Evolutionary conservation across 2,888 invertebrate species (phyloP).

Genomic region (Plebejus melissa): DNA sequence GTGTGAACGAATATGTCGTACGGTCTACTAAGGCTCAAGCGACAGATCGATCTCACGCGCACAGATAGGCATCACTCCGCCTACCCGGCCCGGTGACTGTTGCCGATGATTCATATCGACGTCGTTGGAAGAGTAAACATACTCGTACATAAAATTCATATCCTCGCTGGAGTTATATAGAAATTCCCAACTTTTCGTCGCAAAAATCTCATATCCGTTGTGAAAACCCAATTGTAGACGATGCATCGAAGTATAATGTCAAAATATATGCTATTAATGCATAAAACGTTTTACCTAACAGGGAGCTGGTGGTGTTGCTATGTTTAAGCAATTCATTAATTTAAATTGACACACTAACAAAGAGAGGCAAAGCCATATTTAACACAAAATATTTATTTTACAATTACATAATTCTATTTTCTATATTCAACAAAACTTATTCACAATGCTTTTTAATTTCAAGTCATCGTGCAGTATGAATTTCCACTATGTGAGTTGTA

Average conservation of each 20-base stretch:
- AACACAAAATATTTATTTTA: neutral
- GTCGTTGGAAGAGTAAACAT: conserved; percentile 21
- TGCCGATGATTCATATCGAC: conserved; percentile 52
- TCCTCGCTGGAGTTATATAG: neutral
- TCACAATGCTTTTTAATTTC: neutral
- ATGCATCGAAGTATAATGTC: neutral
- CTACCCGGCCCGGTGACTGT: conserved; percentile 46
- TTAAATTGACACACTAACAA: neutral
- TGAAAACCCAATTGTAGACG: neutral
- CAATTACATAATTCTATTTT: neutral
- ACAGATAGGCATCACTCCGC: conserved; percentile 58
- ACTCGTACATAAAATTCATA: conserved; percentile 9
- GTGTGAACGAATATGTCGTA: conserved; percentile 53
- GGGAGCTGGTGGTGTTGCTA: neutral
- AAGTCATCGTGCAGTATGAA: conserved; percentile 43
- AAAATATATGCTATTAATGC: conserved; percentile 41
- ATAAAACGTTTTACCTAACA: no score
- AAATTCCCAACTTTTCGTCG: conserved; percentile 8
- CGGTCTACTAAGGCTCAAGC: conserved; percentile 33
- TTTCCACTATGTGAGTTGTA: conserved; percentile 38
- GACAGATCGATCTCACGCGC: conserved; percentile 64
- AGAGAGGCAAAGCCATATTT: no score
- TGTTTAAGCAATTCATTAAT: neutral
- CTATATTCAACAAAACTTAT: neutral
- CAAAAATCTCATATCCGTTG: neutral